Evolutionary conservation across 2,888 invertebrate species (phyloP).

Genomic region (Euphydryas editha): DNA sequence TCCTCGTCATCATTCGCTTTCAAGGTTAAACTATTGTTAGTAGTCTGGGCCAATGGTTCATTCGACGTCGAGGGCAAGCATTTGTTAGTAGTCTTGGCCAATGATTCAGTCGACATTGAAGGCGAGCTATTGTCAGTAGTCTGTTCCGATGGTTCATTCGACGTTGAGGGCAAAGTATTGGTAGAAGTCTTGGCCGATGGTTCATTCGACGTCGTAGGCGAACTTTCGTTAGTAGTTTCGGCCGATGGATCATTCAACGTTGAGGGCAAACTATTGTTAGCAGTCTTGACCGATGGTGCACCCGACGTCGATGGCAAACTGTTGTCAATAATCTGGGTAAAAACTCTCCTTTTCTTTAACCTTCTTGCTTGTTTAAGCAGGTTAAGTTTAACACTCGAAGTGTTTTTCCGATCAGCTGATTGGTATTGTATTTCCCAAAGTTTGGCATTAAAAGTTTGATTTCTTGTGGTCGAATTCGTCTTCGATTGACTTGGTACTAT

Average conservation of each 20-base stretch:
- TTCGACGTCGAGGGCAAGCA: too few species aligned
- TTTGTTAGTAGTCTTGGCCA: too few species aligned
- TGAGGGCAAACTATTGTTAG: constrained; percentile 60
- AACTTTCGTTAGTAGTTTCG: too few species aligned
- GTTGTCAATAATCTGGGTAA: constrained; percentile 62
- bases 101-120: too few species aligned
- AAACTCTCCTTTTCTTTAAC: constrained; percentile 58
- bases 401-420: constrained; percentile 21
- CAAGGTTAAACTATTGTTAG: too few species aligned
- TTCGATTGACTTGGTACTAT: constrained; percentile 33
- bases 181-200: too few species aligned
- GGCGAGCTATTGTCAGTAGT: background rate
- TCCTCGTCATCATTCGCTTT: too few species aligned
- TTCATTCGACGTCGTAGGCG: too few species aligned
- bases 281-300: constrained; percentile 42
- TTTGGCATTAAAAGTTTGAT: constrained; percentile 20
- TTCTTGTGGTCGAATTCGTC: constrained; percentile 18
- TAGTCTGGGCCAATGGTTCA: background rate
- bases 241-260: too few species aligned
- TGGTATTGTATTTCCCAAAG: constrained; percentile 32
- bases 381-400: constrained; percentile 25
- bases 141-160: too few species aligned
- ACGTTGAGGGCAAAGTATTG: too few species aligned
- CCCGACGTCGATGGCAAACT: too few species aligned
- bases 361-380: constrained; percentile 43